Evolutionary conservation across 2,888 invertebrate species (phyloP), one percentile per base, ranked within the genome.

Genomic region (Torymus texanus): DNA sequence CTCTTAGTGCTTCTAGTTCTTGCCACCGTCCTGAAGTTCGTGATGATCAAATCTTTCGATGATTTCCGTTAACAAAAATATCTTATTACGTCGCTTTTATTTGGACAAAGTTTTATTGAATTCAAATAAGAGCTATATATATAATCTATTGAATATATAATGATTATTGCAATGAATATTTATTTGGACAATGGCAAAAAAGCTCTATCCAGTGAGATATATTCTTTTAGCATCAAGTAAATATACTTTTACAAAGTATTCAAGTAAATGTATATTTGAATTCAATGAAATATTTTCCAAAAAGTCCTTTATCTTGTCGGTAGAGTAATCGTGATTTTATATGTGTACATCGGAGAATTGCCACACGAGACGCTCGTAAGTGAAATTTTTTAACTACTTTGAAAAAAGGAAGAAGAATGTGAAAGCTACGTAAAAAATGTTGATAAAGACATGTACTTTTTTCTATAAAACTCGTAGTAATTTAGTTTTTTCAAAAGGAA

Each of bases 1-100:
- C 73, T 90, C 90, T 87, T 90, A 90, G 89, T 89, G 87, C 81
- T 85, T 16, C 12, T 59, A 5, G 3, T 41, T 55, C 12, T 65
- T 56, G 79, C 50, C 72, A 67, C 62, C 58, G 78, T 68, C 51
- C 51, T 59, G 55, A 11, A 63, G 29, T 24, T 59, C 53, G 10
- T 75, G 55, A 68, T 55, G 41, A 29, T 29, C 29, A 29, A 29
- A 29, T 29, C 29, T 29, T 29, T 29, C 29, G 29, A 29, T 3
- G 29, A 29, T 29, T 29, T 29, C 4, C 29, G 29, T 29, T 29
- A 29, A 29, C 2, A 29, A 29, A 29, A 29, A 29, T 29, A 61
- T 41, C 59, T 71, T 10, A 21, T n/a, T 41, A 13, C 3, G 61
- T 21, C 14, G 24, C 62, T 41, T 18, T 16, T 2, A n/a, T 41